Evolutionary conservation across 2,888 invertebrate species (phyloP), one percentile per base, ranked within the genome.

Genomic region (Loripinus fragilis): DNA sequence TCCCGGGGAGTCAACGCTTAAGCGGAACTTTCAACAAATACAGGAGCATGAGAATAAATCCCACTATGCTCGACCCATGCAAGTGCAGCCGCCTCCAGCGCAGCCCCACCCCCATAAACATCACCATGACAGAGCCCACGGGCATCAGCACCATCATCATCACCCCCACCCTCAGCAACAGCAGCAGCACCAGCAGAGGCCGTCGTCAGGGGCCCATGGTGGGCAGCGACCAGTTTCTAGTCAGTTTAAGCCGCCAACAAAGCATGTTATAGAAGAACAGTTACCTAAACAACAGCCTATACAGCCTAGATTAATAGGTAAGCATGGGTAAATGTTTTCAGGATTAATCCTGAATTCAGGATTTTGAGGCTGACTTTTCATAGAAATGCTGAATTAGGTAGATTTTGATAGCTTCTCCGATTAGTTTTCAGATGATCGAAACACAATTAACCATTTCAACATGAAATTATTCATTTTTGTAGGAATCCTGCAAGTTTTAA

Each of bases 21-120:
- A 99, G 64, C 96, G 99, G 79, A 99, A 99, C 95, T 99, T 99
- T 95, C 98, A 98, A 93, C 98, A 98, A 94, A 98, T 99, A 88
- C 99, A 99, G 94, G 92, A 92, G 76, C 87, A 91, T 15, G 93
- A 93, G 76, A 90, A 86, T 38, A 85, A 83, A 79, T 88, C 86
- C 52, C 80, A 80, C 2, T 80, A 86, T 75, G 76, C 86, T 70
- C 80, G 81, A 48, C 78, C 86, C 23, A 78, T 85, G 50, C 72
- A 83, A 66, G 80, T 77, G 48, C 84, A 88, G 71, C 86, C 80
- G 42, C 76, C 74, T 10, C 80, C 33, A 72, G 69, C 30, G 81
- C 80, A 80, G 50, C 77, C 79, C 67, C 78, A 71, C 67, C 93
- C 93, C 35, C 94, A 90, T 84, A 93, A 95, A 87, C 96, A 96